Conservation (phyloP, 2,797 vertebrate genomes). For the Emydoidea blandingii region DNA sequence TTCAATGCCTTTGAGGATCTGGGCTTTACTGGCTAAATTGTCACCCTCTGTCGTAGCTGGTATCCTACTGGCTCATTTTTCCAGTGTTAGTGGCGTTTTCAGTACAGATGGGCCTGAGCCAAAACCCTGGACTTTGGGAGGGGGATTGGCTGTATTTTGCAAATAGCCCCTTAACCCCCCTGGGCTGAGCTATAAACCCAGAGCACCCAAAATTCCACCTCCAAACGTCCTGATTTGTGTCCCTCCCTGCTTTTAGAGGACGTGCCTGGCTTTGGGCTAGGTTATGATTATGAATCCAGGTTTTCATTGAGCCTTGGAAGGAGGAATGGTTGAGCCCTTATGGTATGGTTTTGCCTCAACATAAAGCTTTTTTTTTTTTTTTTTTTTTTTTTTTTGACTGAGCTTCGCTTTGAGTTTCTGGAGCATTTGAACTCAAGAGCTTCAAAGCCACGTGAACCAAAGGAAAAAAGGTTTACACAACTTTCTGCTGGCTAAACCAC, state of each 20-base stretch:
- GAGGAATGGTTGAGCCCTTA: not conserved
- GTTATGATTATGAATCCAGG: not conserved
- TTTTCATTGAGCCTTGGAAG: not conserved
- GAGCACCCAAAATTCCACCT: not conserved
- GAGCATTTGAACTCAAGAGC: not conserved
- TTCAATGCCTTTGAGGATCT: no score
- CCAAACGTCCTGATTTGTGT: not conserved
- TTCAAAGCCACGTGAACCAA: not conserved
- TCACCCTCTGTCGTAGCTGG: not conserved
- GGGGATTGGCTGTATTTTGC: not conserved
- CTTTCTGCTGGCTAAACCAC: not conserved
- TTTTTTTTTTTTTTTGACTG: no score
- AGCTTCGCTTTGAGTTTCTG: not conserved
- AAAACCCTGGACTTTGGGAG: not conserved
- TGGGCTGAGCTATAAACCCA: not conserved
- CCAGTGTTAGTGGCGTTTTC: not conserved
- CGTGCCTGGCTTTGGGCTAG: not conserved
- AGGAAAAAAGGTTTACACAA: not conserved
- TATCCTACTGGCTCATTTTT: not conserved
- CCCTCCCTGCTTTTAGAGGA: not conserved
- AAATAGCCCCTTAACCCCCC: not conserved
- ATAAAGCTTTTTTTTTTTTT: not conserved
- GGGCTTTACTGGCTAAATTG: not conserved
- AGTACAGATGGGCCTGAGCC: not conserved
- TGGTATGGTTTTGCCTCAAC: not conserved